Evolutionary conservation across 2,113 vertebrate species (phyloP).

Genomic region (Anarrhichthys ocellatus): DNA sequence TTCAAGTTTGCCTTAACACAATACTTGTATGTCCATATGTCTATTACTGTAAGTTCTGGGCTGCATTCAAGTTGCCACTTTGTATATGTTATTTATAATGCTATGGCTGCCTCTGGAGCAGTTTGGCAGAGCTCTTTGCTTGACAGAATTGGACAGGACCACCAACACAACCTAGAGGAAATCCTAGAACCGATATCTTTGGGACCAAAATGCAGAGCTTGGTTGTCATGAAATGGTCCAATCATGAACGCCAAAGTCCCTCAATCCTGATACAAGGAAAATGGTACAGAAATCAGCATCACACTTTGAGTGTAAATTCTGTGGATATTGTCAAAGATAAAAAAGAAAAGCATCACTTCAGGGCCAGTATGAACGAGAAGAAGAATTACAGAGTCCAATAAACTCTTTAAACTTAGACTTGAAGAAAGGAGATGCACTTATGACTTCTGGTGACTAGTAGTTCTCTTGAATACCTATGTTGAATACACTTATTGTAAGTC

Average conservation of each 20-base stretch:
- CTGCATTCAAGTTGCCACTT: neutral
- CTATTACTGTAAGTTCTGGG: neutral
- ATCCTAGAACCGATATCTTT: neutral
- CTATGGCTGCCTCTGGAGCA: neutral
- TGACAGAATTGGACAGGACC: neutral
- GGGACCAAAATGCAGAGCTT: neutral
- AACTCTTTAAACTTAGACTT: neutral
- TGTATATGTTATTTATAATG: neutral
- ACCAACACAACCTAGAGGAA: neutral
- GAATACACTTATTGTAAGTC: no score
- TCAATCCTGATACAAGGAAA: no score
- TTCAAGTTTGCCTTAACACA: neutral
- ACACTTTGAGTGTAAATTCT: neutral
- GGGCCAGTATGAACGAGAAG: neutral
- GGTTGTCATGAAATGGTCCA: neutral
- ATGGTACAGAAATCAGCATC: slow-evolving; percentile 23
- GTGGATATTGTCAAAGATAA: neutral
- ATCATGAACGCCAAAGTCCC: neutral
- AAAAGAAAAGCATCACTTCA: neutral
- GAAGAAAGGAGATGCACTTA: no score
- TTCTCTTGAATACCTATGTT: no score
- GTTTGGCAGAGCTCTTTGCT: neutral
- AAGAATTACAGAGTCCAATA: neutral
- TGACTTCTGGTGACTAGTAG: no score
- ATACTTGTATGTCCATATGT: neutral